Evolutionary conservation across 2,113 vertebrate species (phyloP), one percentile per base, ranked within the genome.

Genomic region (Triplophysa dalaica): DNA sequence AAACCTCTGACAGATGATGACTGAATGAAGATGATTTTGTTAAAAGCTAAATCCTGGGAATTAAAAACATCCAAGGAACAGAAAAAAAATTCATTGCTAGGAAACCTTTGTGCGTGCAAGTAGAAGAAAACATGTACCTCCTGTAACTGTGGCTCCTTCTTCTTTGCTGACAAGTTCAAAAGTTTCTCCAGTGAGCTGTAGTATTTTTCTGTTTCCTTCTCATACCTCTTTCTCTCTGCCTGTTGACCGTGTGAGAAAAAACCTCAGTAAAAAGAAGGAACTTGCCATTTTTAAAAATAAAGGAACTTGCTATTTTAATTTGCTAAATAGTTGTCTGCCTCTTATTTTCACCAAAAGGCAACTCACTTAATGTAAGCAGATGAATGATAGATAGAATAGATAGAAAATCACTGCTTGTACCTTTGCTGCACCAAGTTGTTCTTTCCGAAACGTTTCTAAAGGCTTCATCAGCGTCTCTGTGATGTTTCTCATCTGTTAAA

Each of bases 141-240:
- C 83, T 96, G 95, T 70, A 98, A 90, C 58, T 97, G 97, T 7
- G 95, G 91, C 82, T 99, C 97, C 86, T 98, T 99, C 94, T 99
- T 99, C 92, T 95, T 98, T 19, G 97, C 93, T 4, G 98, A 99
- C 89, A 99, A 92, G 85, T 93, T 97, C 83, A 99, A 87, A 89
- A 98, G 95, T 72, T 99, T 99, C 81, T 99, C 97, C 88, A 99
- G 86, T 41, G 95, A 92, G 86, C 95, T 98, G 86, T 98, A 99
- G 89, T 98, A 99, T 83, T 96, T 99, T 83, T 99, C 98, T 0
- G 98, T 98, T 87, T 99, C 97, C 89, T 99, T 99, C 90, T 99
- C 97, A 83, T 96, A 99, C 85, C 90, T 96, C 90, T 99, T 99
- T 87, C 95, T 98, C 87, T 97, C 95, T 81, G 95, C 94, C 98